These are phyloP conservation scores for Irena cyanogastra DNA, from an alignment of 2,113 vertebrate species.

Conservation along the genomic window DNA sequence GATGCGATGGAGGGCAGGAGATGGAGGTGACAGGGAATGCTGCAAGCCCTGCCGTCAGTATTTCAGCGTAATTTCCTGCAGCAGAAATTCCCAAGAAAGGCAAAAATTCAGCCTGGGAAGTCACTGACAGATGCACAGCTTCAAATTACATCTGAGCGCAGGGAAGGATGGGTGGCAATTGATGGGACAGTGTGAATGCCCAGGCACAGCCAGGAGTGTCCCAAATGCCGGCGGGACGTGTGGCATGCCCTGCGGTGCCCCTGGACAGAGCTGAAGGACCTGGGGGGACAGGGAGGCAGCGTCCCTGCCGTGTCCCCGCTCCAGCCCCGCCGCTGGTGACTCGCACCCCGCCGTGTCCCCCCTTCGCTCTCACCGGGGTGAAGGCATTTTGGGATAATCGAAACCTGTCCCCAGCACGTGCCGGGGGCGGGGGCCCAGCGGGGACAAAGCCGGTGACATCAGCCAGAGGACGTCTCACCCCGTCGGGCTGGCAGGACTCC, in stretches of 20 bases:
- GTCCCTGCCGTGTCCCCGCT: rapidly evolving
- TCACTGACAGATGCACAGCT: background rate
- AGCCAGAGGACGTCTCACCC: background rate
- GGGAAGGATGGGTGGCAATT: background rate
- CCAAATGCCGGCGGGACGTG: background rate
- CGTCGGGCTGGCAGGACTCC: rapidly evolving
- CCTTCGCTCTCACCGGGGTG: background rate
- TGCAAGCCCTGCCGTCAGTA: background rate
- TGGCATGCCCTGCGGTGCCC: background rate
- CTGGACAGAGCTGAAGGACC: rapidly evolving
- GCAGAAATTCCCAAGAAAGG: background rate
- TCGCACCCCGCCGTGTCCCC: rapidly evolving
- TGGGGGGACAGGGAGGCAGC: background rate
- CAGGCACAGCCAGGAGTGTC: background rate
- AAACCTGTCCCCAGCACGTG: background rate
- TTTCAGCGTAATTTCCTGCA: background rate
- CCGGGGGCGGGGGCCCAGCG: background rate
- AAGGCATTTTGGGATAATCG: background rate
- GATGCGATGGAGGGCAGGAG: background rate
- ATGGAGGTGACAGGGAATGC: background rate
- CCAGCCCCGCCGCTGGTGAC: background rate
- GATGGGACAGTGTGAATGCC: background rate
- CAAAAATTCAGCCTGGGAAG: background rate
- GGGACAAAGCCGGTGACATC: background rate
- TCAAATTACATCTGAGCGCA: background rate